phyloP scores from a whole-genome alignment of 2,888 invertebrate species.

The Ectemnius lituratus region DNA sequence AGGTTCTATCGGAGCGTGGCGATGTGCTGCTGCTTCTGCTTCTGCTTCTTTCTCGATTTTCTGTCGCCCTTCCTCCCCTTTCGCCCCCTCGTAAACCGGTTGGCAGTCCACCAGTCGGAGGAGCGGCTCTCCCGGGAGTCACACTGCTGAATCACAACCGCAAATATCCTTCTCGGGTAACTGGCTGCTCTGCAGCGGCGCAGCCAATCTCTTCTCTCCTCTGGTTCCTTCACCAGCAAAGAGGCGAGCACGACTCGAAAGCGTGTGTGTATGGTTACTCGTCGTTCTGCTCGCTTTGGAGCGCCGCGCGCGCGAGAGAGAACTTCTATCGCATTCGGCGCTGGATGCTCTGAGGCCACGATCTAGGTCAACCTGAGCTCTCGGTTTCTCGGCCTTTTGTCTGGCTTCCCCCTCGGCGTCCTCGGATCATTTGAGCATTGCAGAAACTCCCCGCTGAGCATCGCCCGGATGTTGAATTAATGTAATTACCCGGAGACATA shows the following conservation, averaged over 20 bases:
- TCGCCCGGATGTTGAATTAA: too few species aligned
- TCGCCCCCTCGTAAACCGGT: not conserved
- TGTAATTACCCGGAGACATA: too few species aligned
- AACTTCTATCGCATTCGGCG: slow-evolving; percentile 5
- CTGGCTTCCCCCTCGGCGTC: slow-evolving; percentile 36
- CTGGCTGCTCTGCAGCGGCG: slow-evolving; percentile 35
- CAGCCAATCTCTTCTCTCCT: too few species aligned
- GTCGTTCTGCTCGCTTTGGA: not conserved
- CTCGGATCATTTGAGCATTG: too few species aligned
- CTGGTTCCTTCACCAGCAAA: slow-evolving; percentile 21
- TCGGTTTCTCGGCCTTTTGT: slow-evolving; percentile 44
- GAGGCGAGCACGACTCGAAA: not conserved
- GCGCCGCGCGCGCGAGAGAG: slow-evolving; percentile 14
- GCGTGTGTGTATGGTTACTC: slow-evolving; percentile 10
- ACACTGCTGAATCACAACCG: slow-evolving; percentile 68
- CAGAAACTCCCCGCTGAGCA: too few species aligned
- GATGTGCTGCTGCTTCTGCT: too few species aligned
- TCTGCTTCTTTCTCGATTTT: slow-evolving; percentile 51
- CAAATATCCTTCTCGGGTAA: slow-evolving; percentile 67
- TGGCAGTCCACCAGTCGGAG: slow-evolving; percentile 7
- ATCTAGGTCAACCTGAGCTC: slow-evolving; percentile 70
- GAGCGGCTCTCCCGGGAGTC: slow-evolving; percentile 18
- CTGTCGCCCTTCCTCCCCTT: slow-evolving; percentile 14
- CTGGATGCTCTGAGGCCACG: slow-evolving; percentile 50
- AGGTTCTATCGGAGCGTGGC: too few species aligned